A percentile compares a stretch with the other conserved stretches of the same genome.
Conservation (phyloP, 2,797 vertebrate species). For the Spinus olivaceus region DNA sequence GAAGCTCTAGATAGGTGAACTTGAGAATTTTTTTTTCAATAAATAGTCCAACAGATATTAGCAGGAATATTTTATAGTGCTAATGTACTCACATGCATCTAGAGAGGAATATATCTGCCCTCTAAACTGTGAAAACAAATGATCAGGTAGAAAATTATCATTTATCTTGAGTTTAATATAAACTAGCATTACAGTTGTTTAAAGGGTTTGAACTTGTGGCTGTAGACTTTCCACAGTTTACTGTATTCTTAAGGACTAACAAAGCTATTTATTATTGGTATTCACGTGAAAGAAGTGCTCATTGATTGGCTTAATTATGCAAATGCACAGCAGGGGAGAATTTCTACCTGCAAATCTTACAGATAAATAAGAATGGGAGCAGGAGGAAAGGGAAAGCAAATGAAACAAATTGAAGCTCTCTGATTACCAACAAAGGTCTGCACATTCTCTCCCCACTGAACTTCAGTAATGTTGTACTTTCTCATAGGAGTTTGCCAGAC, state of each 20-base stretch:
- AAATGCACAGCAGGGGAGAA: neutral
- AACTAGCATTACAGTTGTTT: neutral
- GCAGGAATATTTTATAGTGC: neutral
- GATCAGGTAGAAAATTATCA: neutral
- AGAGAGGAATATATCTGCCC: neutral
- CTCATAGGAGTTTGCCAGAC: neutral
- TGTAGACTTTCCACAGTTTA: neutral
- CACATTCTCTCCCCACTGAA: neutral
- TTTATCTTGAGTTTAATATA: neutral
- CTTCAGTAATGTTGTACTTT: neutral
- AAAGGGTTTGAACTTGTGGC: neutral
- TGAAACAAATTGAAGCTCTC: neutral
- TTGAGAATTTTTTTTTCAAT: neutral
- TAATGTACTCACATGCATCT: neutral
- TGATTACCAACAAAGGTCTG: neutral
- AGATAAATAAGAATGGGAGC: neutral
- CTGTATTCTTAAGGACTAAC: neutral
- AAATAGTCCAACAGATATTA: neutral
- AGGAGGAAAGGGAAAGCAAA: neutral
- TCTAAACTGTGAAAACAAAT: neutral
- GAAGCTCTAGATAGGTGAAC: neutral
- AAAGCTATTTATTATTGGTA: slow-evolving; percentile 24
- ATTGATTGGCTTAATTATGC: neutral
- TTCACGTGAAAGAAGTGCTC: neutral
- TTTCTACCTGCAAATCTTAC: slow-evolving; percentile 15